phyloP scores from a whole-genome alignment of 2,113 vertebrate genomes.

The Gadus chalcogrammus region DNA sequence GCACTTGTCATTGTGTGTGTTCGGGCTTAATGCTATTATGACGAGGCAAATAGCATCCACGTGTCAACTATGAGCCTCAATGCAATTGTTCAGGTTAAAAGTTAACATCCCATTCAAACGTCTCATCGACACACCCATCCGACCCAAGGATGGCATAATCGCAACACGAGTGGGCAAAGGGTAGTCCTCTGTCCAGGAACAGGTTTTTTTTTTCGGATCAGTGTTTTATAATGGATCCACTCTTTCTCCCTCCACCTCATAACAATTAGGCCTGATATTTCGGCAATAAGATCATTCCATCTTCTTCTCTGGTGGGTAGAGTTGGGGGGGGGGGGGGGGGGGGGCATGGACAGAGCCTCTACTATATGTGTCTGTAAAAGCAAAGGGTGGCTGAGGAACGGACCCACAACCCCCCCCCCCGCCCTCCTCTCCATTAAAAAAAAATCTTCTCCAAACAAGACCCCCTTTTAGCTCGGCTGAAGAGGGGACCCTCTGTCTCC shows the following conservation, averaged over 20 bases:
- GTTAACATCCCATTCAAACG: too few relatives aligned
- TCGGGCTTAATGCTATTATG: neutral
- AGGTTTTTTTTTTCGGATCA: neutral
- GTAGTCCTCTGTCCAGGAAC: neutral
- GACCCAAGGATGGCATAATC: too few relatives aligned
- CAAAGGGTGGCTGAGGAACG: constrained; percentile 50
- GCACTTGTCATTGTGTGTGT: constrained; percentile 21
- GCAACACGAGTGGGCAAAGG: too few relatives aligned
- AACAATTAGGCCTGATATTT: constrained; percentile 40
- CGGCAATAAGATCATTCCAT: constrained; percentile 75
- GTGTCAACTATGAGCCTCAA: too few relatives aligned
- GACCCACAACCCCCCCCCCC: constrained; percentile 38
- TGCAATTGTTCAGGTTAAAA: too few relatives aligned
- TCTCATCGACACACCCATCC: neutral
- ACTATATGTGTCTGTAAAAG: constrained; percentile 78
- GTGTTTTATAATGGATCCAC: too few relatives aligned
- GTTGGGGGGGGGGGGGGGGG: constrained; percentile 47
- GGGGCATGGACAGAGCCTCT: constrained; percentile 78
- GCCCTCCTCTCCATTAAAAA: constrained; percentile 77
- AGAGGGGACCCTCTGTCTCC: constrained; percentile 95
- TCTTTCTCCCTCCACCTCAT: constrained; percentile 15
- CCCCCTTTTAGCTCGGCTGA: constrained; percentile 90
- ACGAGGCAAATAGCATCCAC: too few relatives aligned
- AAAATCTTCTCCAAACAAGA: constrained; percentile 87
- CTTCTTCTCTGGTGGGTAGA: constrained; percentile 68